A percentile compares a stretch with the other conserved stretches of the same genome.
phyloP scores from a whole-genome alignment of 2,113 vertebrate species.

The Platysternon megacephalum region DNA sequence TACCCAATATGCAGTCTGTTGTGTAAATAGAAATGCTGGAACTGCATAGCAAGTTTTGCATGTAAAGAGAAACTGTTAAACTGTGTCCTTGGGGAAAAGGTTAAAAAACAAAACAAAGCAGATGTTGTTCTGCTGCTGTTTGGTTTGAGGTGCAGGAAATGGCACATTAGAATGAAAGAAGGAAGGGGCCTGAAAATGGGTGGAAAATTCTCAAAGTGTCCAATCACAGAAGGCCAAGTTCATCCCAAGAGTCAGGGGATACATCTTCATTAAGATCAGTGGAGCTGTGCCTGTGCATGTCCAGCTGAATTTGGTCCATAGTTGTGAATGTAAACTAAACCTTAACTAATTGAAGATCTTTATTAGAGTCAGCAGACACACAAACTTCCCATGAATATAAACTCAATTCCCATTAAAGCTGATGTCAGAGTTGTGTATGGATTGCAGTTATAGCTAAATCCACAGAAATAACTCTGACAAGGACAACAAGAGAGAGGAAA shows the following conservation, averaged over 20 bases:
- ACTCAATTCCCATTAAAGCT: neutral
- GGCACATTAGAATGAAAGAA: neutral
- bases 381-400: neutral
- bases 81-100: neutral
- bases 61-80: neutral
- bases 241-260: neutral
- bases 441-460: neutral
- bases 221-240: neutral
- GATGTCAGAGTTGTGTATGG: neutral
- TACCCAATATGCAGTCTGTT: neutral
- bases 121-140: neutral
- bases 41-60: neutral
- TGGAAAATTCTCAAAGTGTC: neutral
- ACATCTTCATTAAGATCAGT: neutral
- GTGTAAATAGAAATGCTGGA: neutral
- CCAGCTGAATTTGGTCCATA: neutral
- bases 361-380: rapidly evolving
- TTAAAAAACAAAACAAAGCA: neutral
- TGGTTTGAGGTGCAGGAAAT: neutral
- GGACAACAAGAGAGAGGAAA: neutral
- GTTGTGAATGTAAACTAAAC: rapidly evolving
- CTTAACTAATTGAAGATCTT: neutral
- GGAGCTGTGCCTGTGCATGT: rapidly evolving
- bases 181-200: neutral
- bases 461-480: rapidly evolving